Conservation (phyloP, 2,797 vertebrate genomes). For the Uromys caudimaculatus region DNA sequence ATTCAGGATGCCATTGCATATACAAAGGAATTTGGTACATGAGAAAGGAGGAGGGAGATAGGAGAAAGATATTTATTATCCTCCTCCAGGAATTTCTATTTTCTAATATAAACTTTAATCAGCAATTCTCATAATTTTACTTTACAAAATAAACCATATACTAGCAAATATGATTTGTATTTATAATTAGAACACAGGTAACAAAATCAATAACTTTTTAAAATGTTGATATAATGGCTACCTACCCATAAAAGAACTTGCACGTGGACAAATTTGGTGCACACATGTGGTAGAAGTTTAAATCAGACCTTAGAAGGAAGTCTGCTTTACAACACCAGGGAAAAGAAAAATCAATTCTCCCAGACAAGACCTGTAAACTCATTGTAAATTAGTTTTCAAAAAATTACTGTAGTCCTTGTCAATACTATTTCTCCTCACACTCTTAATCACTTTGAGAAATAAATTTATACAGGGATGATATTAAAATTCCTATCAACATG, state of each 20-base stretch:
- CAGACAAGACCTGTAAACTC: neutral
- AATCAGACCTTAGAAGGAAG: neutral
- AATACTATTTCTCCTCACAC: neutral
- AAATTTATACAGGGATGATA: neutral
- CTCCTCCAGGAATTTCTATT: neutral
- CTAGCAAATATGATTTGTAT: neutral
- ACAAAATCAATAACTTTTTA: neutral
- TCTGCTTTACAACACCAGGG: neutral
- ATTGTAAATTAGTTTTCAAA: neutral
- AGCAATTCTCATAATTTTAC: neutral
- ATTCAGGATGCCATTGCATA: neutral
- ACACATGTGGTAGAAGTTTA: neutral
- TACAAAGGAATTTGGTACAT: neutral
- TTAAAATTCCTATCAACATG: conserved; percentile 43
- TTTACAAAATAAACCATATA: conserved; percentile 12
- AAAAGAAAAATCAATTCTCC: neutral
- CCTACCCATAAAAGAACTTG: conserved; percentile 18
- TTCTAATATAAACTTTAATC: conserved; percentile 15
- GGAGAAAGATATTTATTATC: neutral
- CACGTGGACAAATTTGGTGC: neutral
- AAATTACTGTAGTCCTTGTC: neutral
- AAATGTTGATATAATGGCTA: conserved; percentile 8
- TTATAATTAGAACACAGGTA: conserved; percentile 7
- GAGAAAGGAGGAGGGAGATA: neutral
- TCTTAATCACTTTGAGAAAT: conserved; percentile 1